Evolutionary conservation across 2,888 invertebrate species (phyloP).

Genomic region (Autographa pulchrina): DNA sequence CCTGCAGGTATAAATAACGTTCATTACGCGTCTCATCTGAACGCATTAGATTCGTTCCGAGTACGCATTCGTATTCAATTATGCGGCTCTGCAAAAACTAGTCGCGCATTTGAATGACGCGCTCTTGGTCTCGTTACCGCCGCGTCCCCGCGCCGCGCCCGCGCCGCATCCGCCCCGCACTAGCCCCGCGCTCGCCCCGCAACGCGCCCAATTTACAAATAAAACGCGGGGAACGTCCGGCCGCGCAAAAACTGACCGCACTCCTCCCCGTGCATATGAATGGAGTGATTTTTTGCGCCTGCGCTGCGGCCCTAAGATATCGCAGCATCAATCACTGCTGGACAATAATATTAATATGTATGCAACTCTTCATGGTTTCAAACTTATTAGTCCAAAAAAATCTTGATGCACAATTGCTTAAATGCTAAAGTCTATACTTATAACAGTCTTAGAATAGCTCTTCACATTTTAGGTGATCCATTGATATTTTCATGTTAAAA

Average conservation of each 20-base stretch:
- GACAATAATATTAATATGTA: neutral
- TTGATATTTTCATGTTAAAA: no score
- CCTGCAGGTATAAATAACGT: constrained; percentile 64
- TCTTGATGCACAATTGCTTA: no score
- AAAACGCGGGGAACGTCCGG: constrained; percentile 87
- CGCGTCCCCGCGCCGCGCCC: constrained; percentile 54
- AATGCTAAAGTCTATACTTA: no score
- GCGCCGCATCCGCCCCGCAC: constrained; percentile 55
- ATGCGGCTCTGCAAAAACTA: constrained; percentile 84
- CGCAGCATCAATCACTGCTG: constrained; percentile 67
- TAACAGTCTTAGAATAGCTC: no score
- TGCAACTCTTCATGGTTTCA: no score
- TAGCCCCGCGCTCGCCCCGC: constrained; percentile 21
- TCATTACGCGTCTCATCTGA: constrained; percentile 73
- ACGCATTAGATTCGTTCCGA: constrained; percentile 79
- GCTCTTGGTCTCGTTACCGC: constrained; percentile 62
- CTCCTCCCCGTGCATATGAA: constrained; percentile 85
- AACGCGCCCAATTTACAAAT: constrained; percentile 86
- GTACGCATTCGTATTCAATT: constrained; percentile 85
- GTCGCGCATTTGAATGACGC: constrained; percentile 86
- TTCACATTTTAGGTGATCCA: no score
- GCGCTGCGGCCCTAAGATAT: constrained; percentile 70
- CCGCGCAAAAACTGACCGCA: constrained; percentile 84
- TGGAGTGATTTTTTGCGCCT: constrained; percentile 81
- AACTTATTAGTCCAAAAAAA: no score